Evolutionary conservation across 1,140 invertebrate genomes (phyloP).

Genomic region (Drosophila arawakana): DNA sequence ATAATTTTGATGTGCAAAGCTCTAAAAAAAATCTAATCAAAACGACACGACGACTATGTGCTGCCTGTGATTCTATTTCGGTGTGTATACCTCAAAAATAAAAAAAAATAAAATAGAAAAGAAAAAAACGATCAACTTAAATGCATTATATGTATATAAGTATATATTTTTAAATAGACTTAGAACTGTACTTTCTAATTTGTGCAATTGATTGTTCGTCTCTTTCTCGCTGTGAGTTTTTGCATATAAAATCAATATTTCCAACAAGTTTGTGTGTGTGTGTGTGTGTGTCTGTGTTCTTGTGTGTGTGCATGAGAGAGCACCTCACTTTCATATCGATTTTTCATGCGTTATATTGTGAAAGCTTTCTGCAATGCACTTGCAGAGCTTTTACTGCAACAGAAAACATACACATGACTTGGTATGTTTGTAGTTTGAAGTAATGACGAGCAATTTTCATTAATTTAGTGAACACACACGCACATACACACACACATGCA

Average conservation of each 20-base stretch:
- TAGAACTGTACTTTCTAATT: constrained; percentile 77
- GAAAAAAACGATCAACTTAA: constrained; percentile 31
- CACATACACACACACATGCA: constrained; percentile 57
- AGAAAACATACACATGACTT: constrained; percentile 7
- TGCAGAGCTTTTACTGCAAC: constrained; percentile 39
- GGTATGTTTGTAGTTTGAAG: constrained; percentile 47
- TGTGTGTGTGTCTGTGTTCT: constrained; percentile 8
- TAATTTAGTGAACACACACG: constrained; percentile 59
- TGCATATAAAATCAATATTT: constrained; percentile 74
- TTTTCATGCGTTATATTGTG: constrained; percentile 61
- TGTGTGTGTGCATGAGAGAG: constrained; percentile 23
- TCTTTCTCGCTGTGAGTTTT: constrained; percentile 54
- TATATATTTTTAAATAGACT: constrained; percentile 45
- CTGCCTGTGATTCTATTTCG: constrained; percentile 82
- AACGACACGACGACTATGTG: constrained; percentile 73
- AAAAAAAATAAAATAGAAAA: too few species aligned
- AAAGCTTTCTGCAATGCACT: constrained; percentile 60
- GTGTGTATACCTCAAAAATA: constrained; percentile 64
- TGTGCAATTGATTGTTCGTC: constrained; percentile 44
- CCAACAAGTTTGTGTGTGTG: constrained; percentile 33
- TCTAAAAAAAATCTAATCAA: constrained; percentile 67
- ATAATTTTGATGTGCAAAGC: constrained; percentile 60
- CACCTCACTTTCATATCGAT: constrained; percentile 70
- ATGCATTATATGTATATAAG: constrained; percentile 46
- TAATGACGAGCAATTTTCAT: constrained; percentile 69